Evolutionary conservation across 2,113 vertebrate species (phyloP).

Genomic region (Callocephalon fimbriatum): DNA sequence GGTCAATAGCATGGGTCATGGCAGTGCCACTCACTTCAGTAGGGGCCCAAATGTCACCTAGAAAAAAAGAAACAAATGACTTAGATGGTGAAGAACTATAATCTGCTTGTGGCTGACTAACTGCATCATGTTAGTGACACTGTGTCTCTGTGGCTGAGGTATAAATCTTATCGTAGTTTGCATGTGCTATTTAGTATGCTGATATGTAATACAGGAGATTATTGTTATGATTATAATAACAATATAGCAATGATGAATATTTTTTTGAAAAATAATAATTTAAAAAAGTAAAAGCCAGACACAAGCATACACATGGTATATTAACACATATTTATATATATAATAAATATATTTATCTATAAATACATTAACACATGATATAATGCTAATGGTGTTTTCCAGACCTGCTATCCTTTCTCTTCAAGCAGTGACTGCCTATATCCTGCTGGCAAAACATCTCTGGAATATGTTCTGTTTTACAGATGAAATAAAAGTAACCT

Average conservation of each 20-base stretch:
- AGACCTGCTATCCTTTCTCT: background rate
- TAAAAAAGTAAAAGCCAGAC: background rate
- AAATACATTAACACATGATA: background rate
- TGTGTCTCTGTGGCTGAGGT: background rate
- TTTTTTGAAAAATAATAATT: background rate
- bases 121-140: background rate
- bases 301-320: background rate
- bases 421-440: background rate
- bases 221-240: background rate
- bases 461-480: background rate
- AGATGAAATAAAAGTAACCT: background rate
- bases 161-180: background rate
- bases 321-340: background rate
- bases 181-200: background rate
- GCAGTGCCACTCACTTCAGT: background rate
- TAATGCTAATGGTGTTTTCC: background rate
- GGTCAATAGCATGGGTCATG: background rate
- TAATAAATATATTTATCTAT: background rate
- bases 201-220: background rate
- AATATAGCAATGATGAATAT: background rate
- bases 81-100: background rate
- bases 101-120: background rate
- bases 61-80: background rate
- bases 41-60: background rate
- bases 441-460: background rate